These are phyloP conservation scores for Misgurnus anguillicaudatus DNA, from an alignment of 2,113 vertebrate species.

Conservation along the genomic window DNA sequence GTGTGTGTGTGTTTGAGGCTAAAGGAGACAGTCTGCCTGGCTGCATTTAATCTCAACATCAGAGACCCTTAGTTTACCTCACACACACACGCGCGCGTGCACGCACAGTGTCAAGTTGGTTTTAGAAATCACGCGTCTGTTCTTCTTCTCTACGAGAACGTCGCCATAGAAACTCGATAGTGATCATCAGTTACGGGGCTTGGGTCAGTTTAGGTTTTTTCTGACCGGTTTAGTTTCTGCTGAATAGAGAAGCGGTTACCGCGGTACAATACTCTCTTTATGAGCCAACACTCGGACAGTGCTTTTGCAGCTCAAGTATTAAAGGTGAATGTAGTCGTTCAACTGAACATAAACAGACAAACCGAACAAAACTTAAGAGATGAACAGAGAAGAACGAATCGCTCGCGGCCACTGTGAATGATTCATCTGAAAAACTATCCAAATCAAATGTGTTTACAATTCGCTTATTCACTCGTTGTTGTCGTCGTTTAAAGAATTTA, in stretches of 20 bases:
- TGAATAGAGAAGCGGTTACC: not conserved
- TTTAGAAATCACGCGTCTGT: not conserved
- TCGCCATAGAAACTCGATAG: conserved; percentile 19
- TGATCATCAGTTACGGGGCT: conserved; percentile 9
- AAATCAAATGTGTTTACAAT: not conserved
- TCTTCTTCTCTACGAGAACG: not conserved
- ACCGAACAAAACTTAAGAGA: not conserved
- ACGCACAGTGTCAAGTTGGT: conserved; percentile 4
- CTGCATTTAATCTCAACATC: conserved; percentile 91
- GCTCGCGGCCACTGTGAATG: not conserved
- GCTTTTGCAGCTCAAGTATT: not conserved
- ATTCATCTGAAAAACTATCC: not conserved
- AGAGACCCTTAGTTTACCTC: conserved; percentile 79
- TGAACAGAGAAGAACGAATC: not conserved
- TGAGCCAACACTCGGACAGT: not conserved
- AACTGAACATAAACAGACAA: not conserved
- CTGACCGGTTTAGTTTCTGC: conserved; percentile 10
- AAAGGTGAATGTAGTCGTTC: not conserved
- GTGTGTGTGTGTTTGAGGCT: conserved; percentile 60
- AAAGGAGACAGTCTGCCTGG: conserved; percentile 96
- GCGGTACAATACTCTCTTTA: conserved; percentile 15
- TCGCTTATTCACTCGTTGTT: not conserved
- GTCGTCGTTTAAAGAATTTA: not conserved
- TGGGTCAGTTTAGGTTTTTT: not conserved
- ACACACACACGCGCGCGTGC: conserved; percentile 26